Conservation (phyloP, 1,140 invertebrate species). For the Cydia pomonella region DNA sequence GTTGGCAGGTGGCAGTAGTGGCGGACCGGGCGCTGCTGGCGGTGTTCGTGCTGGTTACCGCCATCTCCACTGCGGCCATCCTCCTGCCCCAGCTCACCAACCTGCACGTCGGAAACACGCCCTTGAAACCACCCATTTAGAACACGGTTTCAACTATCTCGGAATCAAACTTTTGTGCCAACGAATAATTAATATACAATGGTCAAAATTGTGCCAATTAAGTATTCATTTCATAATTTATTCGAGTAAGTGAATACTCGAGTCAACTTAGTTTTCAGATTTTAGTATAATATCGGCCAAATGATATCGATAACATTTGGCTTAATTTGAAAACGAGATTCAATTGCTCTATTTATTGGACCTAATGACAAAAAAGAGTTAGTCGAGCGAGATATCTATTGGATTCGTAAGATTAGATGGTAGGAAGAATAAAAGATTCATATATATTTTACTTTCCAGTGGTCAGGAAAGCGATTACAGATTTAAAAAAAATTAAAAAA, state of each 20-base stretch:
- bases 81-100: slow-evolving; percentile 72
- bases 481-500: too few species aligned
- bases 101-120: slow-evolving; percentile 72
- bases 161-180: slow-evolving; percentile 35
- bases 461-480: too few species aligned
- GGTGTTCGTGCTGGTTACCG: slow-evolving; percentile 75
- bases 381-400: too few species aligned
- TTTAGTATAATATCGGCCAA: background rate
- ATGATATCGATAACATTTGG: background rate
- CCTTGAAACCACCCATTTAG: slow-evolving; percentile 69
- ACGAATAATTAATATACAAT: slow-evolving; percentile 36
- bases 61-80: slow-evolving; percentile 73
- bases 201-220: slow-evolving; percentile 36
- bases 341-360: too few species aligned
- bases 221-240: slow-evolving; percentile 23
- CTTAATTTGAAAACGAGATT: too few species aligned
- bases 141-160: slow-evolving; percentile 32
- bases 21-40: slow-evolving; percentile 76
- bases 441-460: too few species aligned
- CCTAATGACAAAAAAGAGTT: too few species aligned
- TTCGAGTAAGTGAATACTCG: background rate
- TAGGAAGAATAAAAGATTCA: too few species aligned
- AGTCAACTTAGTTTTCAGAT: background rate
- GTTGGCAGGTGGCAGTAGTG: slow-evolving; percentile 72
- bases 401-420: too few species aligned